Base-by-base conservation (phyloP, 1,140 invertebrate genomes). In the Helicoverpa zea region DNA sequence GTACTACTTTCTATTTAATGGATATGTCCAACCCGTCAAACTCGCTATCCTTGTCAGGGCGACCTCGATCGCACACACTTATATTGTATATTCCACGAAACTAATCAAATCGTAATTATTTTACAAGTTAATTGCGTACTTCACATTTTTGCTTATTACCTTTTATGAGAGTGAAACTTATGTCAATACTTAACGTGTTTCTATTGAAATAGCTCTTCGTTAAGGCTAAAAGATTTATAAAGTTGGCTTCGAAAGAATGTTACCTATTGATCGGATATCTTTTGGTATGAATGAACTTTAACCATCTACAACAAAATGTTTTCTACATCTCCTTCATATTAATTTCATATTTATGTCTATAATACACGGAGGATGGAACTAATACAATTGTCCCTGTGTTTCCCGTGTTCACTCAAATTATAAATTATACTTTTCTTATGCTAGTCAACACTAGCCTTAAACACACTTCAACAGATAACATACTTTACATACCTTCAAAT, bases 1-100 rank as follows among this genome's bases (percentile, higher is more conserved):
- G 78, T 73, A 79, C 80, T 70, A 73, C 80, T 81, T 81, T 81
- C 80, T 78, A 81, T 81, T 61, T 78, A 81, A 77, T 81, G 64
- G 74, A 81, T 77, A 81, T 61, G 29, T 72, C 80, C 30, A 81
- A 81, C 79, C 59, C 68, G 80, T 81, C 63, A 72, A 81, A 81
- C 80, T 49, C 43, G 80, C 74, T 78, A 54, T 81, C 80, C 80
- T 81, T 80, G 58, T 80, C 49, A 64, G 35, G 14, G 23, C 78
- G 78, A 73, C 78, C 78, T 63, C 70, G 59, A 73, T 73, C 35
- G 54, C 35, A 52, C 16, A 54, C 49, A 43, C 47, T 79, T 35
- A 79, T 59, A 61, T 52, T 73, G 56, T 61, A 13, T 63, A 80
- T 80, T 54, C 58, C 23, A 13, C 56, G 30, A 68, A 80, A 54